Percentiles rank a stretch among this genome's conserved stretches.
These are phyloP conservation scores for Pemphredon lugubris DNA, from an alignment of 2,888 invertebrate species.

Conservation along the genomic window DNA sequence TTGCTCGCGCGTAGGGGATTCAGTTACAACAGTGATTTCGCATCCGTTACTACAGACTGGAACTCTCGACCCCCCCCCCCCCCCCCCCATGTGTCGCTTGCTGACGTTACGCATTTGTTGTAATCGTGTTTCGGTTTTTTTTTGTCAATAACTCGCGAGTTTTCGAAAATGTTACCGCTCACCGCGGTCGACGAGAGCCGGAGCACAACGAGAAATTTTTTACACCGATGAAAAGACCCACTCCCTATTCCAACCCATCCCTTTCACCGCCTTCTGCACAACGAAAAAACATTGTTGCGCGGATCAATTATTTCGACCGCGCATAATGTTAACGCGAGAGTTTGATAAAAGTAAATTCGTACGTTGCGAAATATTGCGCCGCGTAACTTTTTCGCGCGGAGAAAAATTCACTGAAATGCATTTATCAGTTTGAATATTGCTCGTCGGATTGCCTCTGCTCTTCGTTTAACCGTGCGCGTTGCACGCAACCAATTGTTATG, in stretches of 20 bases:
- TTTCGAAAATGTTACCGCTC: slow-evolving; percentile 11
- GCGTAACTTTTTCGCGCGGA: too few species aligned
- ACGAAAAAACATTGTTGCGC: slow-evolving; percentile 7
- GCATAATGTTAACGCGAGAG: not conserved
- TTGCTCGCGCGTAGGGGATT: slow-evolving; percentile 44
- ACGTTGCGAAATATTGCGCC: too few species aligned
- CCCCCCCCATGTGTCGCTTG: slow-evolving; percentile 24
- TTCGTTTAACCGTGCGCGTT: too few species aligned
- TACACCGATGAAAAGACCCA: not conserved
- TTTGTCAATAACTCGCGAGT: slow-evolving; percentile 12
- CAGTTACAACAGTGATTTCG: slow-evolving; percentile 36
- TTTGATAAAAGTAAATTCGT: not conserved
- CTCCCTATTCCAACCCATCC: too few species aligned
- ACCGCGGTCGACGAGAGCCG: not conserved
- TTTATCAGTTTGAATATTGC: too few species aligned
- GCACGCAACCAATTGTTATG: too few species aligned
- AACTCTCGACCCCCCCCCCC: slow-evolving; percentile 13
- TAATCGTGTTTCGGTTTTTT: slow-evolving; percentile 40
- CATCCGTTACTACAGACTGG: slow-evolving; percentile 16
- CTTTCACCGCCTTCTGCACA: slow-evolving; percentile 11
- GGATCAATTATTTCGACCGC: slow-evolving; percentile 26
- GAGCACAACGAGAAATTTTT: too few species aligned
- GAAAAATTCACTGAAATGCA: too few species aligned
- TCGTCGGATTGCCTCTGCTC: too few species aligned
- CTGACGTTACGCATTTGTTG: slow-evolving; percentile 46